These are phyloP conservation scores for Thaleichthys pacificus DNA, from an alignment of 2,797 vertebrate species.

Conservation along the genomic window DNA sequence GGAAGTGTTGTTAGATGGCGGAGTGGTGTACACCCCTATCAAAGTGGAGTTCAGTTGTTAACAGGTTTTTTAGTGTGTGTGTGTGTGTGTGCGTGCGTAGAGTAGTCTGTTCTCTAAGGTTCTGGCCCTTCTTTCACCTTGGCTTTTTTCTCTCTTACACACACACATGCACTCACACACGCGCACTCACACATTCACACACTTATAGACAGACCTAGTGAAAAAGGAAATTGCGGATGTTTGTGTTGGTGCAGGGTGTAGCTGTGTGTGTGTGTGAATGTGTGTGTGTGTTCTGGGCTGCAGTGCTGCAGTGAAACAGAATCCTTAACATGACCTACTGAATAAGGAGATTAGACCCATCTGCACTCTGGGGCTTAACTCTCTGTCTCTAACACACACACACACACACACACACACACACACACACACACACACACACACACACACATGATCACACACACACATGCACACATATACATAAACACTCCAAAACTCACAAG, in stretches of 20 bases:
- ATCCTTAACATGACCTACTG: conserved; percentile 63
- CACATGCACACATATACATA: neutral
- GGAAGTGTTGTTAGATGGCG: neutral
- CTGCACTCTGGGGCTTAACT: conserved; percentile 60
- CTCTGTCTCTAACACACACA: neutral
- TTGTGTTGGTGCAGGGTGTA: neutral
- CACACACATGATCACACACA: neutral
- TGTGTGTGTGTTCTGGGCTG: neutral
- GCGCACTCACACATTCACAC: neutral
- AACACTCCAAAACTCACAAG: neutral
- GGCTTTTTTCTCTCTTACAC: neutral
- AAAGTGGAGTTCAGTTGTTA: neutral
- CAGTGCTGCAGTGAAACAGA: neutral
- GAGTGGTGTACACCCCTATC: neutral
- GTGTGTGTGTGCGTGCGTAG: neutral
- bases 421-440: conserved; percentile 3
- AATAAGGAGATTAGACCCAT: conserved; percentile 68
- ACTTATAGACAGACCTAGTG: neutral
- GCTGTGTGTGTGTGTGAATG: neutral
- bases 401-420: conserved; percentile 6
- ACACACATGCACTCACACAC: conserved; percentile 3
- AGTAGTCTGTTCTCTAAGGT: neutral
- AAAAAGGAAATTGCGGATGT: neutral
- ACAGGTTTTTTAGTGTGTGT: neutral
- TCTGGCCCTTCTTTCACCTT: neutral